Evolutionary conservation across 2,888 invertebrate genomes (phyloP).

Genomic region (Doris montereyensis): DNA sequence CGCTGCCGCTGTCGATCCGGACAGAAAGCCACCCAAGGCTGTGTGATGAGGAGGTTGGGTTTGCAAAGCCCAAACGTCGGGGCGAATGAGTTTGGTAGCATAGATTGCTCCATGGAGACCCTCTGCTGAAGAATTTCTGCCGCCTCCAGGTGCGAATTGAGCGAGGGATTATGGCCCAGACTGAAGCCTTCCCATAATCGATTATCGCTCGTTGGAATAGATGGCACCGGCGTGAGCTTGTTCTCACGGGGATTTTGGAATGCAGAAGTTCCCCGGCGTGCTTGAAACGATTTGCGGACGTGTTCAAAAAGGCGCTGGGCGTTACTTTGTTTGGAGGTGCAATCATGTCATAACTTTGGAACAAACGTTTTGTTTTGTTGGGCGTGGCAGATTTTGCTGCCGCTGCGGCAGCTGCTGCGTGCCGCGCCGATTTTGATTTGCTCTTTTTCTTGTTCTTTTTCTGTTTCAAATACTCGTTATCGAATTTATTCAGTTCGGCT

Average conservation of each 20-base stretch:
- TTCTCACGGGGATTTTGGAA: slow-evolving; percentile 53
- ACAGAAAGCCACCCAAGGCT: background rate
- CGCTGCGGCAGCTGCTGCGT: background rate
- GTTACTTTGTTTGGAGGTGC: slow-evolving; percentile 66
- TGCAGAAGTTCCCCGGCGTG: slow-evolving; percentile 59
- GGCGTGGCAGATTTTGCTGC: background rate
- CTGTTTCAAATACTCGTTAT: slow-evolving; percentile 54
- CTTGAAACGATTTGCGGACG: slow-evolving; percentile 52
- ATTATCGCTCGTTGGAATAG: background rate
- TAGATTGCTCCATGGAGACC: background rate
- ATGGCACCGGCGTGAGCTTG: background rate
- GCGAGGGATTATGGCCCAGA: background rate
- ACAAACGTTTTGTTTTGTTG: slow-evolving; percentile 41
- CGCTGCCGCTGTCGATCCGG: background rate
- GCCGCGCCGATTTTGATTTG: slow-evolving; percentile 42
- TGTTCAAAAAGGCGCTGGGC: slow-evolving; percentile 51
- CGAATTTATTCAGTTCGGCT: slow-evolving; percentile 59
- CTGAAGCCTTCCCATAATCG: slow-evolving; percentile 19
- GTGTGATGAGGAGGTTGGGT: slow-evolving; percentile 2
- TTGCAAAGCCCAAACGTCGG: background rate
- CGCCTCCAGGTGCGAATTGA: background rate
- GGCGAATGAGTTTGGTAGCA: background rate
- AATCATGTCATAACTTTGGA: slow-evolving; percentile 59
- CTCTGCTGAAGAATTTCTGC: slow-evolving; percentile 21
- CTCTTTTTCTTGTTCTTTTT: slow-evolving; percentile 55